Evolutionary conservation across 2,797 vertebrate species (phyloP).

Genomic region (Tapera naevia): DNA sequence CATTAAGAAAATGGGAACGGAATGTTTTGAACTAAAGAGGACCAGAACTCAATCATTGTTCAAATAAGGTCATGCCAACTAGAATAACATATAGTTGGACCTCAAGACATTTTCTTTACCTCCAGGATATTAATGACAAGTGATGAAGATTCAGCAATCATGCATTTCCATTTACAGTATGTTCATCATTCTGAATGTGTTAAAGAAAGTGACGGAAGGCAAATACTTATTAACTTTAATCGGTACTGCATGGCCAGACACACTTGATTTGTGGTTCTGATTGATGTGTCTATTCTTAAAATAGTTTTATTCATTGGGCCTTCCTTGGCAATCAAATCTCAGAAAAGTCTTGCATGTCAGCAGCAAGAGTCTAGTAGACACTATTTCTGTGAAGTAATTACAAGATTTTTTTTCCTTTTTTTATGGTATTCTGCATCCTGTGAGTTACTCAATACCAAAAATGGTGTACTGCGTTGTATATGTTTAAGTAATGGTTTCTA

Average conservation of each 20-base stretch:
- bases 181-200: constrained; percentile 28
- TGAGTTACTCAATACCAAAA: neutral
- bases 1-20: constrained; percentile 1
- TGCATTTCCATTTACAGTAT: constrained; percentile 27
- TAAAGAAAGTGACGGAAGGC: constrained; percentile 16
- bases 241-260: neutral
- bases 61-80: neutral
- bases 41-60: neutral
- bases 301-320: constrained; percentile 7
- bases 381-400: neutral
- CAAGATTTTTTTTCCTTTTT: neutral
- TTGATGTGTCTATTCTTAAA: constrained; percentile 41
- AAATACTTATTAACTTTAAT: constrained; percentile 45
- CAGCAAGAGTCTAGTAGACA: neutral
- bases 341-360: constrained; percentile 15
- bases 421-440: neutral
- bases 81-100: neutral
- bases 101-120: neutral
- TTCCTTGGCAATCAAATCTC: neutral
- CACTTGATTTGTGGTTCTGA: constrained; percentile 24
- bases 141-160: constrained; percentile 19
- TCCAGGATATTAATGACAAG: constrained; percentile 23
- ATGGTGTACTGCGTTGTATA: neutral
- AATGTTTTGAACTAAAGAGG: neutral
- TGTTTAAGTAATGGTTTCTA: neutral